Conservation (phyloP, 1,140 invertebrate genomes). For the Zaprionus davidi region DNA sequence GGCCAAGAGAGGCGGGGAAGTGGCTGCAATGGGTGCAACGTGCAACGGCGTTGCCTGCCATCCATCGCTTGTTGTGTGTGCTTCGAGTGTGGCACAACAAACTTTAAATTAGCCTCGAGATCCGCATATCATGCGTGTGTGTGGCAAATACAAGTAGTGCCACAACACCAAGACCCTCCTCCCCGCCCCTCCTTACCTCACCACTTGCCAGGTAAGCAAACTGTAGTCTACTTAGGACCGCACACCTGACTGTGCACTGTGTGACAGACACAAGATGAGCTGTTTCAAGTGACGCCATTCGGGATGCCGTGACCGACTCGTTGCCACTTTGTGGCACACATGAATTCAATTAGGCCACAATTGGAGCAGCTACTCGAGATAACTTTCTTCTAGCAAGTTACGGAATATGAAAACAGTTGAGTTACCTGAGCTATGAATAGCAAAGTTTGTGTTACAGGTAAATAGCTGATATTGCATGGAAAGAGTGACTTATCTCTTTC, state of each 20-base stretch:
- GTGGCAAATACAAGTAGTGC: conserved; percentile 8
- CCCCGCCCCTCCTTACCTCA: neutral
- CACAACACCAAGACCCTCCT: neutral
- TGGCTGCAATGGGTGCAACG: neutral
- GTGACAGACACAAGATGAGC: conserved; percentile 12
- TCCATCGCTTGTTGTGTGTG: conserved; percentile 23
- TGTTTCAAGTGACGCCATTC: conserved; percentile 11
- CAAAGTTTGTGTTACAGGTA: neutral
- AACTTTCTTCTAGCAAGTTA: neutral
- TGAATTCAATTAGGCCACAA: conserved; percentile 21
- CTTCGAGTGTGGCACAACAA: conserved; percentile 39
- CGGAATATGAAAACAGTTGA: neutral
- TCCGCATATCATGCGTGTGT: conserved; percentile 13
- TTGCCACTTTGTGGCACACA: conserved; percentile 17
- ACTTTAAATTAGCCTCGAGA: conserved; percentile 56
- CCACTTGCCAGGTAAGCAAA: neutral
- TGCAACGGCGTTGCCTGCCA: neutral
- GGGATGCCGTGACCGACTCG: conserved; percentile 15
- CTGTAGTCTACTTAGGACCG: conserved; percentile 18
- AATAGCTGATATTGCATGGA: neutral
- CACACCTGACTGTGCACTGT: neutral
- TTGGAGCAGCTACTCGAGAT: neutral
- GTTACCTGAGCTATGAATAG: neutral
- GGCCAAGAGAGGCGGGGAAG: neutral
- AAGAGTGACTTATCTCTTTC: no score